A percentile compares a stretch with the other conserved stretches of the same genome.
Evolutionary conservation across 1,140 invertebrate species (phyloP).

Genomic region (Drosophila nikananu): DNA sequence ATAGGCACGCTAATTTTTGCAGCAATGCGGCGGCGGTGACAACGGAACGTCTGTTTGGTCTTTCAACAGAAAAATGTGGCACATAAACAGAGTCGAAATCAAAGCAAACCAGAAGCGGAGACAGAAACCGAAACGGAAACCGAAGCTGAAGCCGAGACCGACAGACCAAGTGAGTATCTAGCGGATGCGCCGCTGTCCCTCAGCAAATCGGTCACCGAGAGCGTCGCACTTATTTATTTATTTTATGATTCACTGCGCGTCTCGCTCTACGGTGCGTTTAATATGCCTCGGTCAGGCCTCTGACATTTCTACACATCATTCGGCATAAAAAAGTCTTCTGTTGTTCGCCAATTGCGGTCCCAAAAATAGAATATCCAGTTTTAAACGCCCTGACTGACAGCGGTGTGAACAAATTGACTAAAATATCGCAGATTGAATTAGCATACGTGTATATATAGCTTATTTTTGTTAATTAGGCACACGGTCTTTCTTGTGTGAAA

Average conservation of each 20-base stretch:
- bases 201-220: constrained; percentile 44
- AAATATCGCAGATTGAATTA: constrained; percentile 60
- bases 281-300: constrained; percentile 45
- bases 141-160: constrained; percentile 8
- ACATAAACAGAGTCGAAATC: constrained; percentile 38
- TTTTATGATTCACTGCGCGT: constrained; percentile 58
- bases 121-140: constrained; percentile 12
- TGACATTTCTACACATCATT: constrained; percentile 52
- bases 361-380: constrained; percentile 60
- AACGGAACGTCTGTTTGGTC: constrained; percentile 53
- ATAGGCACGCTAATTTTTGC: constrained; percentile 55
- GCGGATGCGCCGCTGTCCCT: constrained; percentile 70
- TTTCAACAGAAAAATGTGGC: constrained; percentile 62
- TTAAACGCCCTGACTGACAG: constrained; percentile 10
- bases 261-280: constrained; percentile 47
- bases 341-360: constrained; percentile 57
- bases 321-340: constrained; percentile 39
- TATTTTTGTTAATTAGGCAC: constrained; percentile 34
- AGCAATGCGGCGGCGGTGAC: constrained; percentile 53
- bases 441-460: constrained; percentile 63
- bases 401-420: constrained; percentile 46
- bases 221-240: constrained; percentile 64
- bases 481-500: constrained; percentile 29
- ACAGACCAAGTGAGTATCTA: constrained; percentile 24
- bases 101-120: constrained; percentile 24